Conservation (phyloP, 2,888 invertebrate genomes). For the Diachrysia chrysitis region DNA sequence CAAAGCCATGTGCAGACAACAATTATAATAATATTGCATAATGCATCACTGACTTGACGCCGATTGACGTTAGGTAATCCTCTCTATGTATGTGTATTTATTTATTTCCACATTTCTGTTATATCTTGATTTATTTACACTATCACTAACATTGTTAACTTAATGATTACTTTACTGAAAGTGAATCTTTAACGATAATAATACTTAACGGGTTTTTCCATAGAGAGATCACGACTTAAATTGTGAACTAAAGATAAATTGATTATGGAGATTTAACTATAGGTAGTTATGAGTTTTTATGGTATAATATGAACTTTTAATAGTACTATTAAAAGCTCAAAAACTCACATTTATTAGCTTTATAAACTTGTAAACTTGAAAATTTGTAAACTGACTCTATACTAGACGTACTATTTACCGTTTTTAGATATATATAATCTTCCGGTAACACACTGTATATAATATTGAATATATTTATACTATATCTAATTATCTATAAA, state of each 20-base stretch:
- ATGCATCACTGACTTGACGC: neutral
- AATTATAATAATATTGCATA: constrained; percentile 5
- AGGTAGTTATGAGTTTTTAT: too few species aligned
- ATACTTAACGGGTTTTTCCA: neutral
- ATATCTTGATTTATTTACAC: constrained; percentile 1
- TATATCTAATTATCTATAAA: too few species aligned
- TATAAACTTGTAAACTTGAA: too few species aligned
- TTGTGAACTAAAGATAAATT: neutral
- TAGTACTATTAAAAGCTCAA: too few species aligned
- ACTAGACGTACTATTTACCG: too few species aligned
- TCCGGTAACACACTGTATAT: too few species aligned
- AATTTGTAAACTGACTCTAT: too few species aligned
- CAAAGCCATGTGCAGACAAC: constrained; percentile 1
- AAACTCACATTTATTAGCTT: too few species aligned
- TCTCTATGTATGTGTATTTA: neutral
- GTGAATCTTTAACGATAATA: constrained; percentile 1
- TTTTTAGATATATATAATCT: too few species aligned
- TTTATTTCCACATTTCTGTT: neutral
- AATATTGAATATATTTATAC: too few species aligned
- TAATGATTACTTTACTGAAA: constrained; percentile 3
- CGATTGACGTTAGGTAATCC: neutral
- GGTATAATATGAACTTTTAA: too few species aligned
- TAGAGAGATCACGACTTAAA: neutral
- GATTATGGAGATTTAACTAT: neutral
- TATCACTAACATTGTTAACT: neutral